Evolutionary conservation across 2,113 vertebrate species (phyloP).

Genomic region (Deroptyus accipitrinus): DNA sequence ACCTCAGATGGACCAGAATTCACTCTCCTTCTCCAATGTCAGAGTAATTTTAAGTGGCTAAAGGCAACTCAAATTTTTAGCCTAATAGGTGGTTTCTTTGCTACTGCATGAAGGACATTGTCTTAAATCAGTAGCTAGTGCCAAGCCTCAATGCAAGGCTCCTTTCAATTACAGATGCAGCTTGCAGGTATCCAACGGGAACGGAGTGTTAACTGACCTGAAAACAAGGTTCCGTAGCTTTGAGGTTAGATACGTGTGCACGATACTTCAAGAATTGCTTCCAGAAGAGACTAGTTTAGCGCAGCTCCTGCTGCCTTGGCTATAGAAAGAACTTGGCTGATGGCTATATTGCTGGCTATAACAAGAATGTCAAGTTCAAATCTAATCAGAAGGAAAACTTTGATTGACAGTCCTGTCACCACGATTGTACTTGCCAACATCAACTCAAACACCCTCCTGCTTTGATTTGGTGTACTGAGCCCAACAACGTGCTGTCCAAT

Average conservation of each 20-base stretch:
- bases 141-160: not conserved
- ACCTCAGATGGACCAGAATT: not conserved
- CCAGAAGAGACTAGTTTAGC: not conserved
- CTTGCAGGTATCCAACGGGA: not conserved
- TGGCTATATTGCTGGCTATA: not conserved
- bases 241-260: rapidly evolving
- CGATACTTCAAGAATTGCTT: not conserved
- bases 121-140: not conserved
- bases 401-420: not conserved
- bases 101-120: not conserved
- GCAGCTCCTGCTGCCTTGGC: not conserved
- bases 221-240: not conserved
- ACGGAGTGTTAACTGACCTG: not conserved
- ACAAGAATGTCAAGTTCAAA: not conserved
- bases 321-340: not conserved
- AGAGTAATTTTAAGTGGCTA: not conserved
- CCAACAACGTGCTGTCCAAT: not conserved
- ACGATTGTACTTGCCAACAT: not conserved
- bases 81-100: not conserved
- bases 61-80: not conserved
- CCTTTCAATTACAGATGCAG: not conserved
- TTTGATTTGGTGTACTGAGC: not conserved
- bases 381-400: not conserved
- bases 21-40: rapidly evolving
- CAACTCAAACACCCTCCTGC: not conserved